Evolutionary conservation across 2,888 invertebrate species (phyloP).

Genomic region (Macaria liturata): DNA sequence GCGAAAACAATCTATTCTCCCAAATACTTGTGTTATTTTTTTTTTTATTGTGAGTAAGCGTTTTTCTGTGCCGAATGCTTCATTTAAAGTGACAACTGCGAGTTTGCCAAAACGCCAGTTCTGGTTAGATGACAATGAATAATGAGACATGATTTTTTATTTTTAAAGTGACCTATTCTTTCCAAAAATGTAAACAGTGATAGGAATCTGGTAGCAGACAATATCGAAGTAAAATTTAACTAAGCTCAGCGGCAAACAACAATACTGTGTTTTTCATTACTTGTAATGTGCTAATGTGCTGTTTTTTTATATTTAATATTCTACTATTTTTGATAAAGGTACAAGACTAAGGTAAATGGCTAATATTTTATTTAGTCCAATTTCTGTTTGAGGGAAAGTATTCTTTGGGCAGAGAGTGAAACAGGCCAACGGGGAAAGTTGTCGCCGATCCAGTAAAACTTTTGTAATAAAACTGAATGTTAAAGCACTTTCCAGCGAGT

Average conservation of each 20-base stretch:
- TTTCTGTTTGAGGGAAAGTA: not conserved
- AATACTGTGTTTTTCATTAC: too few species aligned
- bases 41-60: slow-evolving; percentile 5
- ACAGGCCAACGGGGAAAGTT: slow-evolving; percentile 17
- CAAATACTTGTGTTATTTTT: slow-evolving; percentile 4
- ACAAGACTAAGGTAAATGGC: too few species aligned
- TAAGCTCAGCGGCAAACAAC: too few species aligned
- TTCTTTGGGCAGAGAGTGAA: slow-evolving; percentile 11
- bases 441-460: slow-evolving; percentile 19
- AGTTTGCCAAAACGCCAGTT: slow-evolving; percentile 8
- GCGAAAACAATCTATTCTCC: slow-evolving; percentile 5
- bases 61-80: slow-evolving; percentile 10
- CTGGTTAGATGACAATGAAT: slow-evolving; percentile 1
- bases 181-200: too few species aligned
- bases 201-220: too few species aligned
- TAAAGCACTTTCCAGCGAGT: slow-evolving; percentile 17
- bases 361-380: slow-evolving; percentile 7
- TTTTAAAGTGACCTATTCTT: not conserved
- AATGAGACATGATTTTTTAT: not conserved
- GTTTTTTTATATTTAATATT: too few species aligned
- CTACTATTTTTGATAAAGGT: too few species aligned
- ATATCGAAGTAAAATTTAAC: too few species aligned
- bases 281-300: too few species aligned
- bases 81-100: not conserved
- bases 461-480: slow-evolving; percentile 27